These are phyloP conservation scores for Poeciliopsis gracilis DNA, from an alignment of 2,797 vertebrate species.

Conservation along the genomic window DNA sequence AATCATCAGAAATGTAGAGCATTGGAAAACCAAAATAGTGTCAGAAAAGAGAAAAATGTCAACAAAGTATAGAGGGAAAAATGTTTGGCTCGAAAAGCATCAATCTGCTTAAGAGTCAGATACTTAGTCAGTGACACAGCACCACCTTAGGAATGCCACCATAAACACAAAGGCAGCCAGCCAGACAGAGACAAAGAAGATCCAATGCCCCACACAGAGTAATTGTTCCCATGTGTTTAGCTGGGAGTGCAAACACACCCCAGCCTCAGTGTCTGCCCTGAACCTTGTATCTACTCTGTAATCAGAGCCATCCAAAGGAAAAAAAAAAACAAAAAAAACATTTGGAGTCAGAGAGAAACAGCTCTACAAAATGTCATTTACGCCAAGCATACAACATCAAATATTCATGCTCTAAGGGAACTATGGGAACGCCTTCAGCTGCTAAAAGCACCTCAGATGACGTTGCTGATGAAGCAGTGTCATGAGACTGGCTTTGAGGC, in stretches of 20 bases:
- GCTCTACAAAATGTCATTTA: constrained; percentile 49
- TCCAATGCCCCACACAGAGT: constrained; percentile 57
- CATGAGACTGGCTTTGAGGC: background rate
- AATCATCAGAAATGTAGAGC: background rate
- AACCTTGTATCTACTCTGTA: constrained; percentile 67
- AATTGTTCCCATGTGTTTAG: constrained; percentile 75
- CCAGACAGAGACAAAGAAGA: constrained; percentile 40
- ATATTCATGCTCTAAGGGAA: constrained; percentile 53
- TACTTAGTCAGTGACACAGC: constrained; percentile 26
- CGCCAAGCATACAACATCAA: constrained; percentile 53
- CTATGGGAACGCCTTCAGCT: constrained; percentile 4
- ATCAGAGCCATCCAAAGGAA: constrained; percentile 61
- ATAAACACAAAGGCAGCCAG: constrained; percentile 34
- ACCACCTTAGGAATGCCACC: constrained; percentile 27
- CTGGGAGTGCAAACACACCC: constrained; percentile 65
- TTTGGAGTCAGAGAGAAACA: constrained; percentile 51
- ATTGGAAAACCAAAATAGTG: background rate
- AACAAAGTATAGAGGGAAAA: background rate
- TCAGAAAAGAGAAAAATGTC: background rate
- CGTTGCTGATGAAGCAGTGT: background rate
- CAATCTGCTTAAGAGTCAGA: constrained; percentile 18
- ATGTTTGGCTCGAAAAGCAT: constrained; percentile 8
- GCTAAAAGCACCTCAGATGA: background rate
- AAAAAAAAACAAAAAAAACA: constrained; percentile 26
- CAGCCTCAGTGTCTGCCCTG: constrained; percentile 51